Conservation (phyloP, 2,888 invertebrate species). For the Platycheirus rosarum region DNA sequence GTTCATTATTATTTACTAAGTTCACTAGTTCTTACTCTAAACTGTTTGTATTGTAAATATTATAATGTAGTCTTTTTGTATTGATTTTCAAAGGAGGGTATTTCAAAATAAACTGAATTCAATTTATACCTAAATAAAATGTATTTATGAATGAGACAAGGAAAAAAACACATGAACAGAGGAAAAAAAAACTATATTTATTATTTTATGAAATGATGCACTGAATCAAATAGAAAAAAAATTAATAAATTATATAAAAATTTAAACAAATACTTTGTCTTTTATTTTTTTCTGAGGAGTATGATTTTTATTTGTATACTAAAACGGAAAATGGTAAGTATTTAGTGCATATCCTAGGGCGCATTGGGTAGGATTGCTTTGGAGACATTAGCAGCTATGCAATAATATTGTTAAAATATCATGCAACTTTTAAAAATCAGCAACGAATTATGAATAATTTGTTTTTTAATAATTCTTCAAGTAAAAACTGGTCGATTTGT, state of each 20-base stretch:
- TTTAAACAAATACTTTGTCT: conserved; percentile 52
- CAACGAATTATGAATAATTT: too few relatives aligned
- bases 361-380: neutral
- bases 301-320: neutral
- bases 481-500: too few relatives aligned
- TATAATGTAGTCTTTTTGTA: conserved; percentile 73
- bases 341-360: neutral
- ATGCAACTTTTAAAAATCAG: too few relatives aligned
- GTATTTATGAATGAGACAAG: conserved; percentile 63
- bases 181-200: conserved; percentile 76
- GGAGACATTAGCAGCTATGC: too few relatives aligned
- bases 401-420: too few relatives aligned
- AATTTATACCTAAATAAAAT: conserved; percentile 71
- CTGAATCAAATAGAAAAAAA: conserved; percentile 82
- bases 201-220: conserved; percentile 80
- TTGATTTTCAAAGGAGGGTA: conserved; percentile 75
- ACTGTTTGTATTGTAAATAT: conserved; percentile 61
- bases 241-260: conserved; percentile 77
- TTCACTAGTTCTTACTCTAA: conserved; percentile 49
- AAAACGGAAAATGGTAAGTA: neutral
- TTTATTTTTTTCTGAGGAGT: conserved; percentile 16
- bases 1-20: conserved; percentile 26
- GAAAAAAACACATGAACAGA: conserved; percentile 49
- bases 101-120: conserved; percentile 71
- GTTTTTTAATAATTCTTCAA: too few relatives aligned